phyloP scores from a whole-genome alignment of 2,888 invertebrate species.

The Microchrysa polita region DNA sequence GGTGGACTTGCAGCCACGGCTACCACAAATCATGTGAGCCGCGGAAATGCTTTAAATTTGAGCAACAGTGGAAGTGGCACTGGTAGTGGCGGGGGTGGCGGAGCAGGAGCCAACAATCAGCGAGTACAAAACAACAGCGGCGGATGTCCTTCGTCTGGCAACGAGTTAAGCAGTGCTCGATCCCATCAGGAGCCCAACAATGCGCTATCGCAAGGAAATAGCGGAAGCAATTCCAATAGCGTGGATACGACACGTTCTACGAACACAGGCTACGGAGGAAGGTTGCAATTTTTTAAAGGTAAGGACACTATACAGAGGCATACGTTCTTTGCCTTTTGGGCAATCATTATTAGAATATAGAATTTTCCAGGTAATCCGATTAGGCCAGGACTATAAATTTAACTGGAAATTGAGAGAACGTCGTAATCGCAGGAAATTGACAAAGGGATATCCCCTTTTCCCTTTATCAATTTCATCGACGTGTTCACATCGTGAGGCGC shows the following conservation, averaged over 20 bases:
- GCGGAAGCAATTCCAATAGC: constrained; percentile 26
- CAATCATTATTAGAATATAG: no score
- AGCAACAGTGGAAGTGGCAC: constrained; percentile 48
- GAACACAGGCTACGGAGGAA: constrained; percentile 56
- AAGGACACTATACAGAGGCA: no score
- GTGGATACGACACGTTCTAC: constrained; percentile 43
- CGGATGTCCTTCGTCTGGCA: constrained; percentile 53
- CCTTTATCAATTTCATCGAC: no score
- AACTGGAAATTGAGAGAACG: no score
- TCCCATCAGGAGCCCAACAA: constrained; percentile 51
- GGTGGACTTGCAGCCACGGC: background rate
- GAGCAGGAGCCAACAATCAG: constrained; percentile 49
- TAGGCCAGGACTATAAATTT: no score
- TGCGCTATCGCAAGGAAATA: constrained; percentile 1
- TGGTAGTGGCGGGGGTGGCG: constrained; percentile 47
- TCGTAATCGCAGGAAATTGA: no score
- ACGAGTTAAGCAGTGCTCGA: constrained; percentile 48
- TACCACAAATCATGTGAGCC: constrained; percentile 35
- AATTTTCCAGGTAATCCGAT: no score
- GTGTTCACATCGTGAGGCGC: no score
- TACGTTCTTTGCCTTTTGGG: no score
- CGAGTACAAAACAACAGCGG: constrained; percentile 32
- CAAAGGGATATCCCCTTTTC: no score
- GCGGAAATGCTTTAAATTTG: constrained; percentile 47
- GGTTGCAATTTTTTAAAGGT: constrained; percentile 65